Percentiles rank a stretch among this genome's conserved stretches.
phyloP scores from a whole-genome alignment of 2,797 vertebrate species.

The Smutsia temminckii region DNA sequence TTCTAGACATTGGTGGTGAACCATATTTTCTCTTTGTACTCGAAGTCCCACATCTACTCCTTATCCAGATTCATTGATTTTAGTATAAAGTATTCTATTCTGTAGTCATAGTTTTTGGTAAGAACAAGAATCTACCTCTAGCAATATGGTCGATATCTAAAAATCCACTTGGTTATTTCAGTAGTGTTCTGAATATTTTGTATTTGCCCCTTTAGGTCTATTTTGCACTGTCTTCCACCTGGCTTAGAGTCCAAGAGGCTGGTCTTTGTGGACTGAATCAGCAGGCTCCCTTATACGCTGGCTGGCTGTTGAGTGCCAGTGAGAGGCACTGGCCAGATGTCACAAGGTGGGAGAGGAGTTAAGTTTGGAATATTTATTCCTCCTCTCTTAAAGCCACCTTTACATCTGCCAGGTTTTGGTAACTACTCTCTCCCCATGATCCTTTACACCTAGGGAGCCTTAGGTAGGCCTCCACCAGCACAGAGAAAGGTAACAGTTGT shows the following conservation, averaged over 20 bases:
- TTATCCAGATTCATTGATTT: background rate
- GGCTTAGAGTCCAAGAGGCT: background rate
- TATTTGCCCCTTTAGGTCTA: background rate
- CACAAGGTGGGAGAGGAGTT: background rate
- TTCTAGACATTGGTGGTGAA: background rate
- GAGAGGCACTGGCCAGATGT: background rate
- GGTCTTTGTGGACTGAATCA: background rate
- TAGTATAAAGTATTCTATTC: background rate
- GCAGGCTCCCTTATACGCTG: background rate
- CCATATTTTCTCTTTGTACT: background rate
- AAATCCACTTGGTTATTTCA: background rate
- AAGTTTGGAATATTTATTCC: background rate
- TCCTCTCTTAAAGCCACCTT: background rate
- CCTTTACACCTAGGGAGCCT: background rate
- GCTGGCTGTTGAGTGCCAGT: background rate
- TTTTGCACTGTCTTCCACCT: background rate
- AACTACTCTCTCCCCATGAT: background rate
- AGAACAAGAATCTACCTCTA: background rate
- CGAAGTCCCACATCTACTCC: background rate
- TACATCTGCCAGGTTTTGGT: background rate
- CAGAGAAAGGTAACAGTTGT: background rate
- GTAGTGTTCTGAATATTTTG: conserved; percentile 8
- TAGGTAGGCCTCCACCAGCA: background rate
- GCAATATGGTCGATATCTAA: background rate
- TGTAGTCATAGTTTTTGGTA: background rate